These are phyloP conservation scores for Acanthopagrus latus DNA, from an alignment of 2,797 vertebrate genomes.

Conservation along the genomic window DNA sequence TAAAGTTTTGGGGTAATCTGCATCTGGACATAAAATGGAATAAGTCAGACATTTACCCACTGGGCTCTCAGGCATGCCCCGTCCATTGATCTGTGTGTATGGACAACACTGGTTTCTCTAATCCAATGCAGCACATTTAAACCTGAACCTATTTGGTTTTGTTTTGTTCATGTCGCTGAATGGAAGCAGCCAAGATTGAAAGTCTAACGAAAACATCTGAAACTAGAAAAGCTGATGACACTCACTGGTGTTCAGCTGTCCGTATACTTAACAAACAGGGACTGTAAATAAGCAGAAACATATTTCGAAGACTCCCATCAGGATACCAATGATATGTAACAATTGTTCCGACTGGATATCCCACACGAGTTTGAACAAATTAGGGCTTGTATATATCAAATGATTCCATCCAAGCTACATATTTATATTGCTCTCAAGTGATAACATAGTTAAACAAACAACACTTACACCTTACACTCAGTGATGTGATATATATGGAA, in stretches of 20 bases:
- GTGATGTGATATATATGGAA: too few species aligned
- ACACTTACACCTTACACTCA: too few species aligned
- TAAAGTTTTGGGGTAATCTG: background rate
- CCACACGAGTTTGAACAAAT: too few species aligned
- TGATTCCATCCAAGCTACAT: too few species aligned
- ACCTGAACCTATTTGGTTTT: background rate
- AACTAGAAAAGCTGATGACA: background rate
- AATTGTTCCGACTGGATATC: too few species aligned
- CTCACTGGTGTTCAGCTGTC: background rate
- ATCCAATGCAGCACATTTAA: background rate
- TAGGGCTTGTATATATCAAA: too few species aligned
- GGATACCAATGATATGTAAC: too few species aligned
- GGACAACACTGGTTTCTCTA: background rate
- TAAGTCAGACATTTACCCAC: background rate
- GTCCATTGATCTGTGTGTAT: background rate
- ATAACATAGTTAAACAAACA: background rate
- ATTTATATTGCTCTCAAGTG: background rate
- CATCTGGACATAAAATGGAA: background rate
- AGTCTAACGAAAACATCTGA: background rate
- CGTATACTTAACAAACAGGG: background rate
- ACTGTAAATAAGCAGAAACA: background rate
- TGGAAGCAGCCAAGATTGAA: background rate
- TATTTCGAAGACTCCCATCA: too few species aligned
- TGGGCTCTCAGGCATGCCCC: background rate
- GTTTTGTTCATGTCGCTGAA: background rate